phyloP scores from a whole-genome alignment of 2,888 invertebrate species.

The Vesta saturnalis region DNA sequence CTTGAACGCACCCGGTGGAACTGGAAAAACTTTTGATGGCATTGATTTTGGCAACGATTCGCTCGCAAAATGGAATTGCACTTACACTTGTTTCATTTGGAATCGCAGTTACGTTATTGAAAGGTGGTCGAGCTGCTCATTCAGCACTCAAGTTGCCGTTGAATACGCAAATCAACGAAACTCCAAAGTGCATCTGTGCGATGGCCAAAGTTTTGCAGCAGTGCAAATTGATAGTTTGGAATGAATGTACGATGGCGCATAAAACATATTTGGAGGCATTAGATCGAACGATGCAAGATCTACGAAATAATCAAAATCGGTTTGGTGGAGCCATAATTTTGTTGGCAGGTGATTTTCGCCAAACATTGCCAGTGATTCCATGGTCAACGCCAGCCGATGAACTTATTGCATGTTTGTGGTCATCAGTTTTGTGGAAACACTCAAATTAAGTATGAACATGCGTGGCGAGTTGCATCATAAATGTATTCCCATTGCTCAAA shows the following conservation, averaged over 20 bases:
- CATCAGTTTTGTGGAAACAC: constrained; percentile 42
- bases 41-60: constrained; percentile 52
- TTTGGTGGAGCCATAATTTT: constrained; percentile 51
- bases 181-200: constrained; percentile 42
- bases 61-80: constrained; percentile 44
- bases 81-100: constrained; percentile 58
- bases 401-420: constrained; percentile 48
- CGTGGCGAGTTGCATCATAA: not conserved
- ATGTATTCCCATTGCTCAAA: constrained; percentile 43
- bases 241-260: constrained; percentile 59
- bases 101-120: constrained; percentile 55
- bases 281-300: constrained; percentile 46
- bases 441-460: constrained; percentile 33
- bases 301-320: constrained; percentile 28
- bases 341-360: constrained; percentile 52
- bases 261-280: constrained; percentile 54
- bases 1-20: constrained; percentile 52
- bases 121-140: constrained; percentile 53
- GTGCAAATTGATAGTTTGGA: constrained; percentile 54
- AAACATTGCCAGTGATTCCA: constrained; percentile 50
- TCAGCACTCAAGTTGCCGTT: constrained; percentile 52
- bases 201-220: no score
- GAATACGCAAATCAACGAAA: constrained; percentile 44
- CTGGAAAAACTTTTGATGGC: constrained; percentile 44
- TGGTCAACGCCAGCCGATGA: constrained; percentile 46